Percentiles rank a stretch among this genome's conserved stretches.
phyloP scores from a whole-genome alignment of 2,888 invertebrate species.

The Caenorhabditis sp. region DNA sequence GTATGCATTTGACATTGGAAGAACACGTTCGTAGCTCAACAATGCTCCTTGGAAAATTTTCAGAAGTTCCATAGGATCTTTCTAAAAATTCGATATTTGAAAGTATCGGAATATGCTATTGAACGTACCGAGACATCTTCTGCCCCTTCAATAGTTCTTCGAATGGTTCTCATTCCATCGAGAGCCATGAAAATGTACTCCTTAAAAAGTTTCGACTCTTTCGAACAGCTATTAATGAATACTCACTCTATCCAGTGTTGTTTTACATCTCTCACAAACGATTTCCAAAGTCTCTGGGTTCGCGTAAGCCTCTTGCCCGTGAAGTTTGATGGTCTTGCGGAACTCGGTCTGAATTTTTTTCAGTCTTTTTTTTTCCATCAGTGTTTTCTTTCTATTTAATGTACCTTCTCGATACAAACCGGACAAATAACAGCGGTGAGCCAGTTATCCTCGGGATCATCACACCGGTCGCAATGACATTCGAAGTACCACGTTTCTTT shows the following conservation, averaged over 20 bases:
- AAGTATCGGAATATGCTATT: not conserved
- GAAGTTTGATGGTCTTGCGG: constrained; percentile 58
- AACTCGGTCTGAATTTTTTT: constrained; percentile 35
- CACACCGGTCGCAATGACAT: constrained; percentile 82
- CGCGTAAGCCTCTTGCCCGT: constrained; percentile 61
- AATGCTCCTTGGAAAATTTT: constrained; percentile 58
- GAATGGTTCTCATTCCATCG: constrained; percentile 61
- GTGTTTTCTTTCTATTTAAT: not conserved
- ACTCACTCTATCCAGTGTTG: constrained; percentile 46
- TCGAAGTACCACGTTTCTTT: constrained; percentile 83
- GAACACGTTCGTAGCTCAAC: constrained; percentile 54
- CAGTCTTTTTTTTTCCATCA: not conserved
- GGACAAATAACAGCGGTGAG: constrained; percentile 80
- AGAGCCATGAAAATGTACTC: constrained; percentile 56
- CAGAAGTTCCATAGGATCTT: constrained; percentile 49
- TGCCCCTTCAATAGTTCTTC: constrained; percentile 46
- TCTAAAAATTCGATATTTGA: constrained; percentile 9
- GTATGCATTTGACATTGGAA: constrained; percentile 64
- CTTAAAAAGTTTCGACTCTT: not conserved
- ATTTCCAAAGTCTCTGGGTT: constrained; percentile 57
- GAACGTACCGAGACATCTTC: constrained; percentile 38
- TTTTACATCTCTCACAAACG: constrained; percentile 56
- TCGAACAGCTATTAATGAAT: not conserved
- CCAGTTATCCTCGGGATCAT: constrained; percentile 78
- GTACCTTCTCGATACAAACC: constrained; percentile 69